phyloP scores from a whole-genome alignment of 2,888 invertebrate species.

The Dasysyrphus albostriatus region DNA sequence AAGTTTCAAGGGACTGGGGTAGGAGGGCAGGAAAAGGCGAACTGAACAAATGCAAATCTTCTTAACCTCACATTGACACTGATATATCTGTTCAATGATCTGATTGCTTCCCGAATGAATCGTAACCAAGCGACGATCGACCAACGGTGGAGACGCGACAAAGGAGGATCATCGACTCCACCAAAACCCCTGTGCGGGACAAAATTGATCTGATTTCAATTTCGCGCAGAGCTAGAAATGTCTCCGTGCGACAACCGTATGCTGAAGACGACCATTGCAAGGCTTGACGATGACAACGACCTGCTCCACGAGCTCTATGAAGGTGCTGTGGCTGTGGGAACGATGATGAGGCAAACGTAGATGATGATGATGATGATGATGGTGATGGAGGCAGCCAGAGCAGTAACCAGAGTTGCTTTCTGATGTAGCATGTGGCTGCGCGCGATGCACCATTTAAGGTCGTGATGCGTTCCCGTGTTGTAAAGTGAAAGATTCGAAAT shows the following conservation, averaged over 20 bases:
- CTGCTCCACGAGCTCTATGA: slow-evolving; percentile 14
- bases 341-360: slow-evolving; percentile 65
- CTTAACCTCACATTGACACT: slow-evolving; percentile 76
- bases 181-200: slow-evolving; percentile 57
- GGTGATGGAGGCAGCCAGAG: slow-evolving; percentile 41
- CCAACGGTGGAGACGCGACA: neutral
- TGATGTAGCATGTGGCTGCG: slow-evolving; percentile 67
- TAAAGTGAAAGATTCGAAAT: slow-evolving; percentile 78
- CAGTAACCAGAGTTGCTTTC: slow-evolving; percentile 33
- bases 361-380: slow-evolving; percentile 59
- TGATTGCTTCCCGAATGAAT: slow-evolving; percentile 75
- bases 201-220: slow-evolving; percentile 75
- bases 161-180: slow-evolving; percentile 51
- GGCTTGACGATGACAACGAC: slow-evolving; percentile 49
- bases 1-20: neutral
- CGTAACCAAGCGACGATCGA: slow-evolving; percentile 26
- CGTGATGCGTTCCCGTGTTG: slow-evolving; percentile 79
- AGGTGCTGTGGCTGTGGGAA: slow-evolving; percentile 54
- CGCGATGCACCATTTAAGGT: slow-evolving; percentile 76
- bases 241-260: slow-evolving; percentile 57
- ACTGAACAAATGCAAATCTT: slow-evolving; percentile 73
- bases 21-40: slow-evolving; percentile 7
- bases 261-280: slow-evolving; percentile 8
- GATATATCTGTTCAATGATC: slow-evolving; percentile 76
- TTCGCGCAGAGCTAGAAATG: slow-evolving; percentile 75